A percentile compares a stretch with the other conserved stretches of the same genome.
These are phyloP conservation scores for Morinoia aosen DNA, from an alignment of 2,888 invertebrate species.

Conservation along the genomic window DNA sequence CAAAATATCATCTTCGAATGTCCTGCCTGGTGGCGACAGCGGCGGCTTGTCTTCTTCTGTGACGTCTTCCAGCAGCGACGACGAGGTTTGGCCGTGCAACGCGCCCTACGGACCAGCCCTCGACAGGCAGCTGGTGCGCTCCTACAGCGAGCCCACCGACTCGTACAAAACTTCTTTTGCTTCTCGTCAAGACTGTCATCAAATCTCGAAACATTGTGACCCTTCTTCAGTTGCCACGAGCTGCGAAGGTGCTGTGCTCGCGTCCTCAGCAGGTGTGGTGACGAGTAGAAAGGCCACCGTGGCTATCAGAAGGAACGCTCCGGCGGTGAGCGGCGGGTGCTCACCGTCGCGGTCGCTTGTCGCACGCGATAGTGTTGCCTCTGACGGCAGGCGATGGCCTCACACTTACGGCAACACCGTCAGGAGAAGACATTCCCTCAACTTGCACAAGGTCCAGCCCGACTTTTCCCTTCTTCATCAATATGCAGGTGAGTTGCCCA, in stretches of 20 bases:
- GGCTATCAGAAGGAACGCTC: not conserved
- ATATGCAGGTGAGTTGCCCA: not conserved
- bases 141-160: conserved; percentile 60
- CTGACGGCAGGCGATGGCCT: conserved; percentile 49
- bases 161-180: conserved; percentile 57
- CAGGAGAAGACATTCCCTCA: conserved; percentile 39
- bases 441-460: not conserved
- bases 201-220: not conserved
- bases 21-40: conserved; percentile 58
- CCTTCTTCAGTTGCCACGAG: not conserved
- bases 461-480: conserved; percentile 13
- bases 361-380: not conserved
- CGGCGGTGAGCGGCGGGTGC: not conserved
- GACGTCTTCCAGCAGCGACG: conserved; percentile 27
- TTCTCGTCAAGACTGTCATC: conserved; percentile 58
- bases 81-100: conserved; percentile 14
- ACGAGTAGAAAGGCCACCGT: not conserved
- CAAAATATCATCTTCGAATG: conserved; percentile 64
- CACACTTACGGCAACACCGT: conserved; percentile 9
- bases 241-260: not conserved
- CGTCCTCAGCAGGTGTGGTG: not conserved
- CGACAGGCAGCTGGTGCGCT: conserved; percentile 57
- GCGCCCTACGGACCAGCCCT: not conserved
- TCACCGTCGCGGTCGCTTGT: not conserved
- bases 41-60: not conserved